A percentile compares a stretch with the other conserved stretches of the same genome.
phyloP scores from a whole-genome alignment of 2,797 vertebrate species.

The Poeciliopsis turneri region DNA sequence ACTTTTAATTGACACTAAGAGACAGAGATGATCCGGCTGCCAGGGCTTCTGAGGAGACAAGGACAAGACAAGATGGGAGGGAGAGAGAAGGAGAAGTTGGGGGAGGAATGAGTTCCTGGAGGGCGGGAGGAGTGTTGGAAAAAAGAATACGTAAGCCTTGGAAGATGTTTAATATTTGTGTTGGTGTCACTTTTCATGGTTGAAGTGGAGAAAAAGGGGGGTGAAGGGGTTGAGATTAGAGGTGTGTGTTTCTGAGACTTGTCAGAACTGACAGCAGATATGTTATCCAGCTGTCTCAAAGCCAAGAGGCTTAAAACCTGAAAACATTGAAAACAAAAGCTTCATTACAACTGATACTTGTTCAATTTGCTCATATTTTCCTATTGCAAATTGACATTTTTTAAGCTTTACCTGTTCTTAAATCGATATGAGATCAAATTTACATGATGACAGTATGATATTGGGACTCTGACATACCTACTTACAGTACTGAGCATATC shows the following conservation, averaged over 20 bases:
- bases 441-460: not conserved
- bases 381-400: slow-evolving; percentile 17
- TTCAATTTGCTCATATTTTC: slow-evolving; percentile 25
- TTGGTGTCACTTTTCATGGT: slow-evolving; percentile 70
- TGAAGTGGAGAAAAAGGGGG: slow-evolving; percentile 46
- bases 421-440: not conserved
- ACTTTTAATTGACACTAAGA: slow-evolving; percentile 99
- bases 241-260: slow-evolving; percentile 68
- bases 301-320: slow-evolving; percentile 70
- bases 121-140: slow-evolving; percentile 37
- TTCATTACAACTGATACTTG: slow-evolving; percentile 31
- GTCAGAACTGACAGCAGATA: slow-evolving; percentile 69
- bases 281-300: slow-evolving; percentile 59
- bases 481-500: not conserved
- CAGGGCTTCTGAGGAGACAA: slow-evolving; percentile 78
- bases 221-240: slow-evolving; percentile 68
- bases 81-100: slow-evolving; percentile 26
- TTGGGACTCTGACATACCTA: not conserved
- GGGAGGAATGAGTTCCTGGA: not conserved
- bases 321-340: slow-evolving; percentile 52
- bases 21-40: slow-evolving; percentile 85
- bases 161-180: slow-evolving; percentile 78
- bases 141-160: slow-evolving; percentile 66
- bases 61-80: slow-evolving; percentile 67
- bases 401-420: not conserved